Base-by-base conservation (phyloP, 2,113 vertebrate species). In the Montifringilla adamsi region DNA sequence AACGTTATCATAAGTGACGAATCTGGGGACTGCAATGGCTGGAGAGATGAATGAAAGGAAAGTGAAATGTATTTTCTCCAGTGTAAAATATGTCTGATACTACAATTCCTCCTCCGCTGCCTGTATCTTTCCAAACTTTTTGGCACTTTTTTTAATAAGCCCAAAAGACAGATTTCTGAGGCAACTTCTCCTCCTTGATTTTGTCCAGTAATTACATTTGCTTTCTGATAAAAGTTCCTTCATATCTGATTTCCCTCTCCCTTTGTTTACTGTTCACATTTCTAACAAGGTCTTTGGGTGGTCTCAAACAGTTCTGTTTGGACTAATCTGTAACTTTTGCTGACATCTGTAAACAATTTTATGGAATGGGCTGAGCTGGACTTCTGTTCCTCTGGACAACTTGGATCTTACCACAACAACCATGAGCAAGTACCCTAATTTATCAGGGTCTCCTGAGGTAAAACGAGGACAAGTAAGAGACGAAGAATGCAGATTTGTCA, bases 291-390 rank as follows among this genome's bases (percentile, higher is more conserved):
- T 44, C 83, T 92, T 66, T 96, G 88, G 90, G 92, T 96, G 95
- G 92, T 96, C 94, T 92, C 92, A 94, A 92, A 55, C 27, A 37
- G 44, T 74, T 94, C 78, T 90, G 50, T 88, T 94, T 95, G 85
- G 85, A 92, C 20, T 72, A 83, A 80, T 90, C 79, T 92, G 68
- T 75, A 90, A 86, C 43, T 80, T 86, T n/a, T 89, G 55, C 68
- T 93, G 75, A 88, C 83, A 90, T 94, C 72, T 90, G 83, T 92
- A 94, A 95, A 94, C 72, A 76, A 88, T 94, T 93, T 66, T 80
- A 94, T 52, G 55, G 79, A 95, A 90, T 7, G 39, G 33, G 47
- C 60, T 59, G 68, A 94, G 73, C 64, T 94, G 79, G 79, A 93
- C 41, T 94, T 70, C 50, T 52, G 72, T 70, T 86, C 22, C 60